Conservation (phyloP, 1,140 invertebrate species). For the Ridgeia piscesae region DNA sequence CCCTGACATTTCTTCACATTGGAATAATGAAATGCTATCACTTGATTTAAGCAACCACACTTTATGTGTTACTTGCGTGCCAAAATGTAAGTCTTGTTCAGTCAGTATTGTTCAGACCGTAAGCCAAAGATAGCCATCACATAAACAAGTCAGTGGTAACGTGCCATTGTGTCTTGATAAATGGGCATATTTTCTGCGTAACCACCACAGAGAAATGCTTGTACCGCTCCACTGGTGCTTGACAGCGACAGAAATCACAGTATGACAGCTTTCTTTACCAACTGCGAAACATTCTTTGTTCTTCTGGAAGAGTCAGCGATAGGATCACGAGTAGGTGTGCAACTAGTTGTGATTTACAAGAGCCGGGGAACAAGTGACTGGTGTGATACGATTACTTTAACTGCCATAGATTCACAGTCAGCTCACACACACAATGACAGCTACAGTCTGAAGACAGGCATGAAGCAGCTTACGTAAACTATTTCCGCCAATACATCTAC, state of each 20-base stretch:
- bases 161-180: background rate
- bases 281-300: background rate
- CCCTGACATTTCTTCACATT: background rate
- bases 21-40: background rate
- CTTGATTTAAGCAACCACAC: background rate
- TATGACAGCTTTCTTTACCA: background rate
- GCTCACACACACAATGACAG: background rate
- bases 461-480: background rate
- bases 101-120: background rate
- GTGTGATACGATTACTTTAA: background rate
- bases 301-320: background rate
- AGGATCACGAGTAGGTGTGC: background rate
- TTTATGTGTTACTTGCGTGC: background rate
- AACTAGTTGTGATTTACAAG: no score
- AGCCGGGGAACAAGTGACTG: background rate
- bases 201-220: background rate
- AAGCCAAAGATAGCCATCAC: conserved; percentile 4
- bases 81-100: background rate
- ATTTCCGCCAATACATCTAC: background rate
- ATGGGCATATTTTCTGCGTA: background rate
- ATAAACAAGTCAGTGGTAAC: background rate
- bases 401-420: no score
- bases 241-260: background rate
- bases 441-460: background rate
- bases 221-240: background rate